Percentiles rank a stretch among this genome's conserved stretches.
Conservation (phyloP, 2,113 vertebrate species). For the Pachyramphus minor region DNA sequence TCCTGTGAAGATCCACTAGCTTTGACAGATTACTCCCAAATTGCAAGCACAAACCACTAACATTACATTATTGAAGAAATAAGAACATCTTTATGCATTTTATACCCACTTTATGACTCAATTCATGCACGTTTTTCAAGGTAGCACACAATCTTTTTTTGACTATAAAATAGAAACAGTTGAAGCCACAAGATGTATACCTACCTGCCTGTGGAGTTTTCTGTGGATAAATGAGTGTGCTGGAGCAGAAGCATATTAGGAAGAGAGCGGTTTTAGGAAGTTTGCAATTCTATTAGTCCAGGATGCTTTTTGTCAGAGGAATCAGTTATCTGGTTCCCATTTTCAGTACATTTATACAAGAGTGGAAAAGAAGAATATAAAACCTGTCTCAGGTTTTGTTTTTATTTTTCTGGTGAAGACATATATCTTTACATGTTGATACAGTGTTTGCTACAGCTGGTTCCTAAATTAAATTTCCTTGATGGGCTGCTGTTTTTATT, state of each 20-base stretch:
- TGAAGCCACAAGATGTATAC: background rate
- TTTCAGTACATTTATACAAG: background rate
- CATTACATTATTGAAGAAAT: background rate
- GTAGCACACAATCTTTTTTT: background rate
- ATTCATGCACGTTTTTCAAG: background rate
- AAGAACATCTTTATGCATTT: background rate
- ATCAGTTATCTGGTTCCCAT: background rate
- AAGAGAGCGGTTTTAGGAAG: slow-evolving; percentile 15
- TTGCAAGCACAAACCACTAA: background rate
- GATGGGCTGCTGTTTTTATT: background rate
- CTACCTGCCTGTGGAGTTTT: background rate
- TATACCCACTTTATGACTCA: background rate
- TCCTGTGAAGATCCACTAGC: background rate
- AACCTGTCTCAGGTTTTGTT: background rate
- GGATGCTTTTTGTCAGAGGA: background rate
- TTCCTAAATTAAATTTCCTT: background rate
- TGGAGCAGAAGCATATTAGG: background rate
- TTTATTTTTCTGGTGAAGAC: background rate
- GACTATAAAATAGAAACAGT: background rate
- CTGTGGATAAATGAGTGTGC: background rate
- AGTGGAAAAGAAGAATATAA: background rate
- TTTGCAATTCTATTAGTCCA: slow-evolving; percentile 29
- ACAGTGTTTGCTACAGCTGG: background rate
- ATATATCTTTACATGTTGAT: background rate
- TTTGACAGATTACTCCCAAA: background rate